Base-by-base conservation (phyloP, 2,888 invertebrate species). In the Gymnosoma rotundatum region DNA sequence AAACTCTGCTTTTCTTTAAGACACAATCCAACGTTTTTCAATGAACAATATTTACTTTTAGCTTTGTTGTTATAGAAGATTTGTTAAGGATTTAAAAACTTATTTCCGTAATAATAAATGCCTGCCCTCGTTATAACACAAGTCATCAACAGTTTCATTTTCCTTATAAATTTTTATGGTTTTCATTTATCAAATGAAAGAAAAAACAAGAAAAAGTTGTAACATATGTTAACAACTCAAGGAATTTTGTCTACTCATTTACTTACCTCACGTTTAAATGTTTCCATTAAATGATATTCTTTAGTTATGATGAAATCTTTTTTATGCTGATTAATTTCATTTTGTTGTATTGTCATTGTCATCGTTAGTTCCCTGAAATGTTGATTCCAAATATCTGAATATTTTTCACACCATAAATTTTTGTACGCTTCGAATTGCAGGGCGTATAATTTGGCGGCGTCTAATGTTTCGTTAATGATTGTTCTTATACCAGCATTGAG, bases 221-320 rank as follows among this genome's bases (percentile, higher is more conserved):
- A 61, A 56, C 50, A 42, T 38, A 18, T 50, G 38, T 48, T 56
- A 36, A 45, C 54, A 70, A 18, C 36, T 56, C 36, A 32, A 20
- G 5, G n/a, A n/a, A 14, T 56, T 36, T 4, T 16, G 16, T 36
- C 20, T 32, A 38, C 16, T 56, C 20, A 61, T 21, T 42, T 45
- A 69, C 86, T 89, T 83, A 91, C 91, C 89, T 91, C 90, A 86
- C 89, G 90, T 87, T 91, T 91, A 42, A 91, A 90, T 69, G 88
- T 88, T 86, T 91, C 91, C 89, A 91, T 88, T 74, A 91, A 88
- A 87, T 87, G 88, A 86, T 89, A 91, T 78, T 90, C 89, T 8
- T 88, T 87, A 74, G 74, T 81, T 61, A 74, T 63, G 14, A 38
- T 38, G 9, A 54, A 74, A 52, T 83, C 64, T 25, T 56, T 61